Base-by-base conservation (phyloP, 2,888 invertebrate species). In the Patella ulyssiponensis region DNA sequence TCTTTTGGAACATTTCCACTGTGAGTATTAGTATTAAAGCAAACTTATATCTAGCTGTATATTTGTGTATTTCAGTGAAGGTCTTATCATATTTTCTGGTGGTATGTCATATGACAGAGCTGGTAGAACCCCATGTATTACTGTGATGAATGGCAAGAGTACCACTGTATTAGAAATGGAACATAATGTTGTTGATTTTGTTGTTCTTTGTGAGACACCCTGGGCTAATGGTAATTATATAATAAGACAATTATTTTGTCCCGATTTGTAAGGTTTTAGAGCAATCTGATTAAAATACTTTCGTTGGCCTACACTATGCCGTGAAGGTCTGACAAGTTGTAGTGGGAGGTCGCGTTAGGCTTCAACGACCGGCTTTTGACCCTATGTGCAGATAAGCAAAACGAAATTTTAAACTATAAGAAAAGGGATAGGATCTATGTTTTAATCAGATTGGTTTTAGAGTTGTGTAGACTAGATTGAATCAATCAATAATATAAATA, bases 91-190 rank as follows among this genome's bases (percentile, higher is more conserved):
- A 93, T 98, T 98, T 94, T 97, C 97, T 85, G 98, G 98, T 86
- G 98, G 98, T 72, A 94, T 98, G 93, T 95, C 98, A 77, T 95
- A 95, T 91, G 98, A 98, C 93, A 96, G 88, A 95, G 96, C 87
- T 94, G 96, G 93, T 95, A 85, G 90, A 64, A 90, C 97, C 1
- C 97, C 98, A 89, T 97, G 97, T 93, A 96, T 98, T 92, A 98
- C 98, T 53, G 97, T 98, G 87, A 96, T 97, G 93, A 97, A 96
- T 93, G 98, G 97, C 86, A 98, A 98, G 94, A 96, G 96, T 87
- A 98, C 98, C 85, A 98, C 98, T 53, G 98, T 99, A 81, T 94
- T 99, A 89, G 99, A 99, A 94, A 99, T 99, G 99, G 99, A 99
- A 92, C 97, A 99, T 93, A 96, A 95, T 90, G 98, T 99, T 82